Conservation (phyloP, 2,797 vertebrate genomes). For the Crypturellus tataupa region DNA sequence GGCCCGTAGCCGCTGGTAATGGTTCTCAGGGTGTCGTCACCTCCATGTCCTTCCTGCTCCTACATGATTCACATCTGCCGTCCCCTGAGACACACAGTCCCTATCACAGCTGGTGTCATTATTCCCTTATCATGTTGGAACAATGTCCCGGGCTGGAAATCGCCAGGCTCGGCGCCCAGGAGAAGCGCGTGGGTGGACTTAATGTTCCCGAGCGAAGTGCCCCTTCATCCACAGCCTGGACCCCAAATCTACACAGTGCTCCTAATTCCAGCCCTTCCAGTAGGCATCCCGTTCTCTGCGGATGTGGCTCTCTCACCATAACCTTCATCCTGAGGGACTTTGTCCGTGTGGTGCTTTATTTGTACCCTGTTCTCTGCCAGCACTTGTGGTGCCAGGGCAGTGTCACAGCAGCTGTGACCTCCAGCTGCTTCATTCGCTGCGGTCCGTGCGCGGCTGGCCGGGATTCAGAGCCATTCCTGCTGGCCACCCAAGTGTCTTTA, state of each 20-base stretch:
- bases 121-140: slow-evolving; percentile 10
- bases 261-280: background rate
- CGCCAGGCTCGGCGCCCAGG: slow-evolving; percentile 5
- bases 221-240: background rate
- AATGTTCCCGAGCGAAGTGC: background rate
- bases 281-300: background rate
- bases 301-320: background rate
- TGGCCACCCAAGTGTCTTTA: background rate
- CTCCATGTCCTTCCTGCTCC: slow-evolving; percentile 31
- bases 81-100: slow-evolving; percentile 5
- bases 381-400: accelerated
- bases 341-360: background rate
- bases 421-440: background rate
- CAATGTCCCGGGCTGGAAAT: background rate
- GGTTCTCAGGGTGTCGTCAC: background rate
- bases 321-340: background rate
- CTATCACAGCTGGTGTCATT: slow-evolving; percentile 14
- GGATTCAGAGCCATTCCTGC: background rate
- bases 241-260: background rate
- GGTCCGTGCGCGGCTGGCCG: background rate
- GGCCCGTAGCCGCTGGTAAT: background rate
- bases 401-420: background rate
- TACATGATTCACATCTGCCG: background rate
- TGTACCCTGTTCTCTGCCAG: background rate
- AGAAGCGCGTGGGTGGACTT: background rate